phyloP scores from a whole-genome alignment of 1,140 invertebrate species.

The Chlorops oryzae region DNA sequence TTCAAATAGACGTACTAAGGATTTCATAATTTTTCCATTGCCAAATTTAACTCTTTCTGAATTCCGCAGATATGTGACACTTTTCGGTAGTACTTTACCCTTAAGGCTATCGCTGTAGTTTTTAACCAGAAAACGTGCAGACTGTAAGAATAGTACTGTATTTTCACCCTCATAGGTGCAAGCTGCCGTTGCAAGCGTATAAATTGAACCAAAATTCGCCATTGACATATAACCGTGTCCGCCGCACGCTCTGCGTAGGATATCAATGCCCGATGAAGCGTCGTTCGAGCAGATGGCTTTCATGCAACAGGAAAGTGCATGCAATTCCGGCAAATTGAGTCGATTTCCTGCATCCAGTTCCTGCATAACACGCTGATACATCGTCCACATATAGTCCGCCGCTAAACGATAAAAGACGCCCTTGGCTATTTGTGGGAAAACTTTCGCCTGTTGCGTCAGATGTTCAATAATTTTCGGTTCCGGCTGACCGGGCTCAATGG shows the following conservation, averaged over 20 bases:
- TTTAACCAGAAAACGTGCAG: slow-evolving; percentile 73
- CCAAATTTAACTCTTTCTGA: slow-evolving; percentile 20
- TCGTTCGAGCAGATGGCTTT: slow-evolving; percentile 79
- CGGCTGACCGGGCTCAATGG: slow-evolving; percentile 62
- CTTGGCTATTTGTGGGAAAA: slow-evolving; percentile 75
- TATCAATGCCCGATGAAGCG: slow-evolving; percentile 67
- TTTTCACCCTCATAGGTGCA: slow-evolving; percentile 96
- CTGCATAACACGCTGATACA: slow-evolving; percentile 71
- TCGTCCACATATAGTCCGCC: slow-evolving; percentile 67
- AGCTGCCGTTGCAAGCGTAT: slow-evolving; percentile 70
- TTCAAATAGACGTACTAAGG: slow-evolving; percentile 26
- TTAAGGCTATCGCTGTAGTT: slow-evolving; percentile 47
- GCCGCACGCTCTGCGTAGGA: slow-evolving; percentile 74
- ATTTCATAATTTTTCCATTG: slow-evolving; percentile 15
- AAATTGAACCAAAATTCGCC: slow-evolving; percentile 76
- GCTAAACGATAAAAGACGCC: slow-evolving; percentile 69
- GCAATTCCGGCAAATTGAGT: slow-evolving; percentile 75
- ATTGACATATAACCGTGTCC: slow-evolving; percentile 87
- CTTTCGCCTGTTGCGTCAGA: slow-evolving; percentile 84
- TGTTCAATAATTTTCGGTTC: slow-evolving; percentile 90
- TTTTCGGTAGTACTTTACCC: slow-evolving; percentile 52
- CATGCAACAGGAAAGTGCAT: slow-evolving; percentile 82
- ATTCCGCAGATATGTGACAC: slow-evolving; percentile 44
- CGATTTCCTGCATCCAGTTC: slow-evolving; percentile 71
- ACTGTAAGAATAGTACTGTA: slow-evolving; percentile 84